Conservation (phyloP, 1,140 invertebrate species). For the Solenopsis fugax region DNA sequence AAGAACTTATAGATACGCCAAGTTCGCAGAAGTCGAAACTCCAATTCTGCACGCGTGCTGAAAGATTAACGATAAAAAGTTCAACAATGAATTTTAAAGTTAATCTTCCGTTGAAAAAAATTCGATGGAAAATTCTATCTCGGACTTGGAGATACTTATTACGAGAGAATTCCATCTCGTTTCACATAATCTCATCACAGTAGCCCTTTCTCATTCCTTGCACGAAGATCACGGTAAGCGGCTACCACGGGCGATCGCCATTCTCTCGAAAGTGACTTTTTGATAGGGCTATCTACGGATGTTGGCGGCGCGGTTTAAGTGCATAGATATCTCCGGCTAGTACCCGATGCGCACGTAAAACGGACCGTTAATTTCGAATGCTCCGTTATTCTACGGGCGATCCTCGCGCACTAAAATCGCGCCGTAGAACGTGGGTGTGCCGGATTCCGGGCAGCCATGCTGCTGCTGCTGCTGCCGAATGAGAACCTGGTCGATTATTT, state of each 20-base stretch:
- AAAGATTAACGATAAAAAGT: constrained; percentile 40
- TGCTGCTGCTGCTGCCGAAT: neutral
- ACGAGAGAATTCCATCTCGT: neutral
- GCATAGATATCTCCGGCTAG: constrained; percentile 28
- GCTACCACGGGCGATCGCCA: neutral
- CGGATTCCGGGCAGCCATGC: constrained; percentile 18
- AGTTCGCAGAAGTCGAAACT: constrained; percentile 31
- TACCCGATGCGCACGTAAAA: constrained; percentile 46
- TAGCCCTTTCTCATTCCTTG: neutral
- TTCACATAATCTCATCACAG: constrained; percentile 1
- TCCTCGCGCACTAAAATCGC: constrained; percentile 47
- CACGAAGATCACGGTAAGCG: constrained; percentile 11
- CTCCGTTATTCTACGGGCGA: constrained; percentile 28
- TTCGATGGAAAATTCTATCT: neutral
- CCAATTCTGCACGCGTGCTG: constrained; percentile 10
- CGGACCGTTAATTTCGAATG: constrained; percentile 58
- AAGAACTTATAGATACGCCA: neutral
- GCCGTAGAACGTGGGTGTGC: neutral
- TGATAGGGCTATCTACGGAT: constrained; percentile 36
- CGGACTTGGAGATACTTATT: neutral
- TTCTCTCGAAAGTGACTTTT: constrained; percentile 47
- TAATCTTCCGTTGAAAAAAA: constrained; percentile 14
- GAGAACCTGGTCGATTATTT: constrained; percentile 47
- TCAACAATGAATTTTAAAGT: constrained; percentile 12
- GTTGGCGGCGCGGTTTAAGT: constrained; percentile 35